Percentiles rank a stretch among this genome's conserved stretches.
These are phyloP conservation scores for Sycophaga agraensis DNA, from an alignment of 1,140 invertebrate genomes.

Conservation along the genomic window DNA sequence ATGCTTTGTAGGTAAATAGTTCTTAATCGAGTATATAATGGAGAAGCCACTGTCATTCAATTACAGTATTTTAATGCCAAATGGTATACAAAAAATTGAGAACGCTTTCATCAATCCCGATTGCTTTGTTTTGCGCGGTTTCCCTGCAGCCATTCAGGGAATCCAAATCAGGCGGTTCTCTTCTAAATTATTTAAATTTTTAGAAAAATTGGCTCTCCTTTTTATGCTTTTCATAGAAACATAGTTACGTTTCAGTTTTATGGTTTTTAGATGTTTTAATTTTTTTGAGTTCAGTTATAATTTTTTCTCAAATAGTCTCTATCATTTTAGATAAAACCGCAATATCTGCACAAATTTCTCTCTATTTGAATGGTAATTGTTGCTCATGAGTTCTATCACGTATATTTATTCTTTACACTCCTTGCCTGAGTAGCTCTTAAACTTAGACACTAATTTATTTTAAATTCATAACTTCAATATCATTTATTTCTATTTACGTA, in stretches of 20 bases:
- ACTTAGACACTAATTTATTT: slow-evolving; percentile 1
- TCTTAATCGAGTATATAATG: too few relatives aligned
- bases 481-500: slow-evolving; percentile 24
- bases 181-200: slow-evolving; percentile 13
- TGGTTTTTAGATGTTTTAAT: too few relatives aligned
- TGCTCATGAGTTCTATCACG: slow-evolving; percentile 42
- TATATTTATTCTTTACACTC: slow-evolving; percentile 34
- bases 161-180: slow-evolving; percentile 50
- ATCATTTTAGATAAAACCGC: too few relatives aligned
- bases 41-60: too few relatives aligned
- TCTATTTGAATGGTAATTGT: slow-evolving; percentile 40
- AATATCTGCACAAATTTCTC: slow-evolving; percentile 25
- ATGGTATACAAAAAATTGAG: slow-evolving; percentile 4
- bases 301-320: too few relatives aligned
- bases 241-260: too few relatives aligned
- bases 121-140: slow-evolving; percentile 41
- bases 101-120: slow-evolving; percentile 35
- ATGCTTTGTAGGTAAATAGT: too few relatives aligned
- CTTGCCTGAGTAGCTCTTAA: slow-evolving; percentile 9
- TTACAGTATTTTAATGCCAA: not conserved
- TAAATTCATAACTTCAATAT: not conserved
- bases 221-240: too few relatives aligned
- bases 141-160: slow-evolving; percentile 59
- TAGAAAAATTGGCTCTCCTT: slow-evolving; percentile 3
- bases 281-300: not conserved